Evolutionary conservation across 2,797 vertebrate species (phyloP).

Genomic region (Pseudochaenichthys georgianus): DNA sequence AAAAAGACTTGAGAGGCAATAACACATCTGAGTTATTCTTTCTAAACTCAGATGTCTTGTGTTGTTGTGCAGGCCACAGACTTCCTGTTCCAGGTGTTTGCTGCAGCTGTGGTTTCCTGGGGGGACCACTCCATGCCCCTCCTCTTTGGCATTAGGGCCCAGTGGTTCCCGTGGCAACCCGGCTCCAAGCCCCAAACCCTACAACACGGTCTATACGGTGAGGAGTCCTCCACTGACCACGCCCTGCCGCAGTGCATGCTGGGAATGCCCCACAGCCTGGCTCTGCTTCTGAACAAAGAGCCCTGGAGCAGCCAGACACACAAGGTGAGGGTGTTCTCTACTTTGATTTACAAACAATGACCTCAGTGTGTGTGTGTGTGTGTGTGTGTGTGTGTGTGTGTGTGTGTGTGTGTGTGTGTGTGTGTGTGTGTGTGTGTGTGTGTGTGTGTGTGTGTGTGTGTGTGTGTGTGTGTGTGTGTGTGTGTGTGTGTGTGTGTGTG

Average conservation of each 20-base stretch:
- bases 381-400: not conserved
- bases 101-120: constrained; percentile 90
- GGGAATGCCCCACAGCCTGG: constrained; percentile 88
- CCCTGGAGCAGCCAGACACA: constrained; percentile 91
- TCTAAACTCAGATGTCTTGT: not conserved
- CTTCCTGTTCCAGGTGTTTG: constrained; percentile 92
- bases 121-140: constrained; percentile 89
- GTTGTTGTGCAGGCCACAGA: constrained; percentile 82
- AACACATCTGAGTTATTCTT: not conserved
- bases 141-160: constrained; percentile 88
- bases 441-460: not conserved
- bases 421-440: constrained; percentile 28
- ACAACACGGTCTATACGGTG: constrained; percentile 78
- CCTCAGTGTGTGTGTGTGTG: not conserved
- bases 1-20: too few species aligned
- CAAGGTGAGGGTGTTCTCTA: constrained; percentile 83
- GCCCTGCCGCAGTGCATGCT: constrained; percentile 83
- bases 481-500: constrained; percentile 29
- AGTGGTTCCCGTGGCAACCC: constrained; percentile 88
- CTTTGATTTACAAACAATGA: not conserved
- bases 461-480: too few species aligned
- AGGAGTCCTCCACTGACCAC: constrained; percentile 68
- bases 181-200: constrained; percentile 32
- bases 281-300: constrained; percentile 89
- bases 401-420: too few species aligned